phyloP scores from a whole-genome alignment of 1,140 invertebrate species.

The Pinna nobilis region DNA sequence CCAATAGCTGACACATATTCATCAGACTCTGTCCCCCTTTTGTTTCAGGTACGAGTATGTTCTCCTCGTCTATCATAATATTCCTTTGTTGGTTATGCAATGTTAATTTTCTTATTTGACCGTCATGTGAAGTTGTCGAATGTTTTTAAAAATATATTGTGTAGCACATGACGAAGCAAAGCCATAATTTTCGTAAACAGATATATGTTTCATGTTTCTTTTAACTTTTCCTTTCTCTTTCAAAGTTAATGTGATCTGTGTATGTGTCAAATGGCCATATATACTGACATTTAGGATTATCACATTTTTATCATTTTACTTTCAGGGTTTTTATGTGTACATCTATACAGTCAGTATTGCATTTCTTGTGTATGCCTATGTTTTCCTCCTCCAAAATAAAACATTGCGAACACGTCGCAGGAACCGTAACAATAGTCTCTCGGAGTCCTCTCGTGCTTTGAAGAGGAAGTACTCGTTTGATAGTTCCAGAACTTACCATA shows the following conservation, averaged over 20 bases:
- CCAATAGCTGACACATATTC: constrained; percentile 82
- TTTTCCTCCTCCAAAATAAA: constrained; percentile 85
- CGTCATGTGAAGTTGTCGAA: too few species aligned
- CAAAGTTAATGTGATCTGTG: neutral
- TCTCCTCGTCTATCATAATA: neutral
- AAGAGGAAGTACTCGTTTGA: constrained; percentile 43
- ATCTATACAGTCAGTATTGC: constrained; percentile 95
- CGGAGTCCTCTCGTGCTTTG: constrained; percentile 6
- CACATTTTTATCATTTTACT: constrained; percentile 42
- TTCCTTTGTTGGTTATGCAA: too few species aligned
- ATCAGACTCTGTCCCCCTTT: neutral
- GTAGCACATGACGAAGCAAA: too few species aligned
- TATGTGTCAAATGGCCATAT: neutral
- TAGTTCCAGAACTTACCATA: constrained; percentile 49
- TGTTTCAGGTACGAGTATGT: constrained; percentile 2
- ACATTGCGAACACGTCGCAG: constrained; percentile 25
- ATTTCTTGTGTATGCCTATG: constrained; percentile 97
- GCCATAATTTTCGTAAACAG: too few species aligned
- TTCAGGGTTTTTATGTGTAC: constrained; percentile 96
- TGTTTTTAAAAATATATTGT: too few species aligned
- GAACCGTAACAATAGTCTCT: neutral
- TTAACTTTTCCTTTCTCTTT: constrained; percentile 11
- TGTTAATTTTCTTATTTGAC: too few species aligned
- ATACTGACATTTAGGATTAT: neutral
- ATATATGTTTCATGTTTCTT: too few species aligned